Conservation (phyloP, 2,113 vertebrate genomes). For the Solea solea region DNA sequence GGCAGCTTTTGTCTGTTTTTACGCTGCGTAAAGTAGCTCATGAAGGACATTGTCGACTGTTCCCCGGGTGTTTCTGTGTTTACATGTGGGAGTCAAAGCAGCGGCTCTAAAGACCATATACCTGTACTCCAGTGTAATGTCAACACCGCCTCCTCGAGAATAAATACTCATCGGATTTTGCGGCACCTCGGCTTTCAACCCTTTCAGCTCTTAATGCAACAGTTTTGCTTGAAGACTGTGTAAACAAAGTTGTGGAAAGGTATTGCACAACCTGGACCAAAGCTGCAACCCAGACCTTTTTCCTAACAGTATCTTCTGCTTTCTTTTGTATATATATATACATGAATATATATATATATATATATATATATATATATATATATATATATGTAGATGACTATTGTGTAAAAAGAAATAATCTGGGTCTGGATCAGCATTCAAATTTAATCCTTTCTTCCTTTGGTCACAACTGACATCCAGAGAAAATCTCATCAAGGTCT, state of each 20-base stretch:
- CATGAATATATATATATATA: conserved; percentile 14
- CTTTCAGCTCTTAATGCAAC: conserved; percentile 10
- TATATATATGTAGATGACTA: too few relatives aligned
- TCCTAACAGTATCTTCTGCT: neutral
- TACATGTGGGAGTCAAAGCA: neutral
- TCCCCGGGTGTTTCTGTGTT: neutral
- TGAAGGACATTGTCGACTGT: neutral
- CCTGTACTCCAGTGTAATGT: conserved; percentile 8
- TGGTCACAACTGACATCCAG: too few relatives aligned
- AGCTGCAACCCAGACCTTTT: conserved; percentile 26
- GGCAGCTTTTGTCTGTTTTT: neutral
- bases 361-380: too few relatives aligned
- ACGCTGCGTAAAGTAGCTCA: neutral
- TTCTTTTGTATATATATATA: conserved; percentile 5
- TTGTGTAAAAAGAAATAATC: too few relatives aligned
- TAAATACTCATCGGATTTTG: neutral
- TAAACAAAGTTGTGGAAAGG: conserved; percentile 25
- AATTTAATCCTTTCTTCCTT: too few relatives aligned
- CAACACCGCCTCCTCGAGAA: neutral
- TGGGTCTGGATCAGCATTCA: too few relatives aligned
- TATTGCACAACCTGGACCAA: conserved; percentile 28
- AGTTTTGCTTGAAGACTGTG: conserved; percentile 7
- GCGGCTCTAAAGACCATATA: neutral
- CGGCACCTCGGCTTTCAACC: neutral
- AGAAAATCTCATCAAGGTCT: too few relatives aligned